Evolutionary conservation across 2,797 vertebrate species (phyloP).

Genomic region (Hypotaenidia philippensis): DNA sequence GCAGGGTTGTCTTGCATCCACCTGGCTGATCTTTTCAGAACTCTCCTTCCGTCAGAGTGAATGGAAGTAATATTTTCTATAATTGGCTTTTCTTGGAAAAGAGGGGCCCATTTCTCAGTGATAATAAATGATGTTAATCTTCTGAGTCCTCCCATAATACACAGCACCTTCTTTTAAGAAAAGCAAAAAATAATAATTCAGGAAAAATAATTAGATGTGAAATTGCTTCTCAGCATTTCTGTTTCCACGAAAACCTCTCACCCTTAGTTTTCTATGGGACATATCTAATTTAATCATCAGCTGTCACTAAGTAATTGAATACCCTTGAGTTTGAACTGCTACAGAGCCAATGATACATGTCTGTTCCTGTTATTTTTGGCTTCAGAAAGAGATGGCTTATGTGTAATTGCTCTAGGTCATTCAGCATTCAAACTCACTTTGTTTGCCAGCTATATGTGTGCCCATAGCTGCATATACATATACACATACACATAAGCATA

Average conservation of each 20-base stretch:
- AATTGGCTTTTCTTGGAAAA: constrained; percentile 50
- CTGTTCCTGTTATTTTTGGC: constrained; percentile 29
- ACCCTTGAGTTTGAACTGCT: constrained; percentile 18
- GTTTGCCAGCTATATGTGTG: background rate
- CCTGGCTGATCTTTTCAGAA: constrained; percentile 14
- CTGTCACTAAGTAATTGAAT: constrained; percentile 65
- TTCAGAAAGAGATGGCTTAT: constrained; percentile 15
- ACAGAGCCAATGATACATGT: background rate
- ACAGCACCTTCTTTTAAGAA: constrained; percentile 50
- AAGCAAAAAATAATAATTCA: constrained; percentile 65
- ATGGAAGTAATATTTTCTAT: constrained; percentile 37
- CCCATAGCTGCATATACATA: too few relatives aligned
- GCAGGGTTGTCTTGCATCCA: background rate
- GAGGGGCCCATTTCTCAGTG: background rate
- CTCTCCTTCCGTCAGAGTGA: constrained; percentile 8
- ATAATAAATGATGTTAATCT: constrained; percentile 65
- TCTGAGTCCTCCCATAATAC: constrained; percentile 38
- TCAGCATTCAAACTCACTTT: background rate
- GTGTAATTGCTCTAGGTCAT: background rate
- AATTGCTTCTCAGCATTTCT: constrained; percentile 68
- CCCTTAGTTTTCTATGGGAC: constrained; percentile 35
- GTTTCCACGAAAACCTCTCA: constrained; percentile 50
- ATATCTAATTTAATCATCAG: constrained; percentile 70
- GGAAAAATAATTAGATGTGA: constrained; percentile 69
- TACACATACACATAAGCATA: background rate